Base-by-base conservation (phyloP, 64 coral and sea anemone genomes). In the Pocillopora verrucosa region DNA sequence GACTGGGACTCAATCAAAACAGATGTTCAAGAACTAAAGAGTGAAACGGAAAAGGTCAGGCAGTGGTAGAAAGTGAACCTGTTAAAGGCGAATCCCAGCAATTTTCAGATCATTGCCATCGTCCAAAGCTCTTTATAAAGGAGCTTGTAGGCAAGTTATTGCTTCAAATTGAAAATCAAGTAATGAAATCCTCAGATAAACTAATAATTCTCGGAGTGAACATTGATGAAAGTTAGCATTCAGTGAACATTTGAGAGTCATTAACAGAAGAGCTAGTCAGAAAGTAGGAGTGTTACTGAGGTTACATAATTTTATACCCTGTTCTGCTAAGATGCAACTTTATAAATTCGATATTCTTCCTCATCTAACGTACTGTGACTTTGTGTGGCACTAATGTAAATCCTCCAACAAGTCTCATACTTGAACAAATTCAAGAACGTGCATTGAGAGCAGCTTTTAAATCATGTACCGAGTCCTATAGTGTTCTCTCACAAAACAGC, bases 301-400 rank as follows among this genome's bases (percentile, higher is more conserved):
- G 60, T 61, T 61, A 63, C 20, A 65, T 7, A 93, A 93, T 7
- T 26, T 89, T 26, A 83, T 84, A 13, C 78, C 86, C 58, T 16
- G 26, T 6, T 63, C 80, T 58, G 87, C 77, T 70, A 93, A 93
- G 68, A 61, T 88, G 65, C 76, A 88, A 75, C 70, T 88, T n/a
- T 93, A 88, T 61, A 89, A 93, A 89, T 65, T 78, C 22, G 78
- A 61, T 22, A 82, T 89, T 16, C 70, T 93, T 13, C 87, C 68
- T 22, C 64, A 84, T 59, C 77, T 89, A 56, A 84, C 65, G 26
- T 84, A 76, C 62, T 82, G 79, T 34, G 72, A 73, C 57, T 56
- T 70, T 65, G 86, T 89, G 20, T 93, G 87, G 78, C 86, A 89
- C 64, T 93, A 89, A 22, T 88, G 92, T 59, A 89, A 83, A 77